Conservation (phyloP, 2,888 invertebrate genomes). For the Archips crataeganus region DNA sequence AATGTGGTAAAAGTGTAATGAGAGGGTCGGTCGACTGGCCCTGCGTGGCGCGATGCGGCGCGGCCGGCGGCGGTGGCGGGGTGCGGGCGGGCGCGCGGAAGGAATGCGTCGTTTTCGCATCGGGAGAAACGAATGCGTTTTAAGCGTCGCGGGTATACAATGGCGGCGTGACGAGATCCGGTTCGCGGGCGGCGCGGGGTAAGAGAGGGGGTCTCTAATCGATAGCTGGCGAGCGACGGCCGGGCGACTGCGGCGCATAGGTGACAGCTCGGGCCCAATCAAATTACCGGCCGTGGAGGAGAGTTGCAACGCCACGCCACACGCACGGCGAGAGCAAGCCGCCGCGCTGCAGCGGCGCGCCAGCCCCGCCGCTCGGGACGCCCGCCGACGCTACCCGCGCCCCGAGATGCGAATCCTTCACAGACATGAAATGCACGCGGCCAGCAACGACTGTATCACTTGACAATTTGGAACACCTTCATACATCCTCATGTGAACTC, state of each 20-base stretch:
- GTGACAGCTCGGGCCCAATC: conserved; percentile 85
- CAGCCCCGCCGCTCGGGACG: conserved; percentile 53
- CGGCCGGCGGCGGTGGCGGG: conserved; percentile 64
- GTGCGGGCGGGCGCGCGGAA: conserved; percentile 81
- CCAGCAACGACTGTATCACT: not conserved
- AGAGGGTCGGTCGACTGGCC: conserved; percentile 66
- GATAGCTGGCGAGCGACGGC: conserved; percentile 85
- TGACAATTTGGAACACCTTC: not conserved
- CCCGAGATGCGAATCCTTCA: conserved; percentile 34
- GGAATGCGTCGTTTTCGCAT: conserved; percentile 86
- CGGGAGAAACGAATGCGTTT: conserved; percentile 86
- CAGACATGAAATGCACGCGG: not conserved
- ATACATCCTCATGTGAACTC: not conserved
- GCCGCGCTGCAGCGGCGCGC: conserved; percentile 31
- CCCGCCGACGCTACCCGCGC: conserved; percentile 50
- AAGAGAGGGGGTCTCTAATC: conserved; percentile 80
- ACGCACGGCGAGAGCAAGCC: conserved; percentile 70
- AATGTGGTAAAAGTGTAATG: conserved; percentile 75
- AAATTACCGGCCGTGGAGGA: conserved; percentile 82
- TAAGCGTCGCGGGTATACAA: conserved; percentile 86
- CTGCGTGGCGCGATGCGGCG: conserved; percentile 67
- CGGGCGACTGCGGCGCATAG: conserved; percentile 85
- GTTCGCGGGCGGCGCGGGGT: conserved; percentile 82
- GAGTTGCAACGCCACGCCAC: conserved; percentile 72
- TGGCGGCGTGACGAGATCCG: conserved; percentile 86